phyloP scores from a whole-genome alignment of 2,797 vertebrate species.

The Moxostoma hubbsi region DNA sequence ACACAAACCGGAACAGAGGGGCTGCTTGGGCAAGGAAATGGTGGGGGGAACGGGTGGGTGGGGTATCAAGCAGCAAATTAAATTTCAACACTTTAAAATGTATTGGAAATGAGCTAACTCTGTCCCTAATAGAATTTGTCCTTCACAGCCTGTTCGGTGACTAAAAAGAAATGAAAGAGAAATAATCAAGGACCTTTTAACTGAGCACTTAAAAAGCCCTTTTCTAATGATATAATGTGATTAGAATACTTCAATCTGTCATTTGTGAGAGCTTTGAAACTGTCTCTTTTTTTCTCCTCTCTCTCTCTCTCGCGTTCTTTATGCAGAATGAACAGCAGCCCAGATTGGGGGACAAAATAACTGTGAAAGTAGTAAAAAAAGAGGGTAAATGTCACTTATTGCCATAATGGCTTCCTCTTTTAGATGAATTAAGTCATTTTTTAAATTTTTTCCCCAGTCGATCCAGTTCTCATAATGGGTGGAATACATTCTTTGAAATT shows the following conservation, averaged over 20 bases:
- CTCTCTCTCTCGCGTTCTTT: constrained; percentile 30
- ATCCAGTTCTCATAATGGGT: constrained; percentile 60
- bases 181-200: constrained; percentile 79
- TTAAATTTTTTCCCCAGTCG: constrained; percentile 17
- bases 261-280: constrained; percentile 71
- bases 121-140: constrained; percentile 80
- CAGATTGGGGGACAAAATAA: constrained; percentile 15
- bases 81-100: constrained; percentile 79
- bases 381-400: constrained; percentile 21
- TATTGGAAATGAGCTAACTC: constrained; percentile 81
- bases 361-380: constrained; percentile 10
- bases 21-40: constrained; percentile 18
- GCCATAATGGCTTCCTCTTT: constrained; percentile 18
- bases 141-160: constrained; percentile 73
- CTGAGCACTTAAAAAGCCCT: constrained; percentile 78
- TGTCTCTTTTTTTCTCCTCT: constrained; percentile 34
- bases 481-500: constrained; percentile 52
- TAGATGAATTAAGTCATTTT: constrained; percentile 34
- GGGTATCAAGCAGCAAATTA: constrained; percentile 71
- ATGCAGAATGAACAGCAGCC: constrained; percentile 27
- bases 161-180: constrained; percentile 76
- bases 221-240: constrained; percentile 79
- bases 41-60: constrained; percentile 6
- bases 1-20: constrained; percentile 74
- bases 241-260: constrained; percentile 82